phyloP scores from a whole-genome alignment of 2,797 vertebrate genomes.

The Mormyrus hasselquistii region DNA sequence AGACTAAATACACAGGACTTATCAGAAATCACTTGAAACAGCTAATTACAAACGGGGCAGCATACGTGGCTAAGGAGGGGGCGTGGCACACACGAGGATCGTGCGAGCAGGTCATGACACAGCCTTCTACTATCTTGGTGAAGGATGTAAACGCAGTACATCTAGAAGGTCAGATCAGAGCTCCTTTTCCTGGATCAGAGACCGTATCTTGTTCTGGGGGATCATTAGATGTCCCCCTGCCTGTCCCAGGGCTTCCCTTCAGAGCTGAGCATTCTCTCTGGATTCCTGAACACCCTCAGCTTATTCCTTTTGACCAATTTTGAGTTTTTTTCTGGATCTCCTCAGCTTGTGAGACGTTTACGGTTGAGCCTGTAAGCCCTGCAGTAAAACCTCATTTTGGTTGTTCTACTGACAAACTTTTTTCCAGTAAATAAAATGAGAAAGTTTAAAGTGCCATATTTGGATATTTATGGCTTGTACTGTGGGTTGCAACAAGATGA shows the following conservation, averaged over 20 bases:
- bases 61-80: too few relatives aligned
- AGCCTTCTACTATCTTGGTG: not conserved
- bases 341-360: not conserved
- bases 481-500: not conserved
- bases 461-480: not conserved
- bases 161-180: not conserved
- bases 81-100: too few relatives aligned
- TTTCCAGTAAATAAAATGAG: not conserved
- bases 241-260: too few relatives aligned
- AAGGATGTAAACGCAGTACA: not conserved
- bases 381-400: not conserved
- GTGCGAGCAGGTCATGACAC: not conserved
- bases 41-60: too few relatives aligned
- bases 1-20: too few relatives aligned
- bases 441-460: not conserved
- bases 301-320: not conserved
- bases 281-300: not conserved
- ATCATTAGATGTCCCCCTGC: not conserved
- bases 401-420: not conserved
- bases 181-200: not conserved
- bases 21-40: too few relatives aligned
- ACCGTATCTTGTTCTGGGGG: not conserved
- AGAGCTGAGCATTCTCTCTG: not conserved
- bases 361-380: not conserved
- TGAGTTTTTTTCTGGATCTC: not conserved